Evolutionary conservation across 1,140 invertebrate genomes (phyloP).

Genomic region (Aphis craccivora): DNA sequence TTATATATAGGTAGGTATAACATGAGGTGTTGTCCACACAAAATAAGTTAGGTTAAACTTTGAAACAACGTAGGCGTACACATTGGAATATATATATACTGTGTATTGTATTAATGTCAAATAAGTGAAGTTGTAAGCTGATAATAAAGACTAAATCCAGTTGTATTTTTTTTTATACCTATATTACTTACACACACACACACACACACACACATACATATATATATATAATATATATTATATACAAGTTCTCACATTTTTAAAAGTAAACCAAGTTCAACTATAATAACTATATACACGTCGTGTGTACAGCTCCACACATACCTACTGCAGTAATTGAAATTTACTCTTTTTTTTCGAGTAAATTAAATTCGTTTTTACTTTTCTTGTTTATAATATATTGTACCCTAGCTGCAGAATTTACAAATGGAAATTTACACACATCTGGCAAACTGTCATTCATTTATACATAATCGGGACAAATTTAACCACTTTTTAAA

Average conservation of each 20-base stretch:
- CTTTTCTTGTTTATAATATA: background rate
- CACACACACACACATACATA: background rate
- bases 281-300: background rate
- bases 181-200: background rate
- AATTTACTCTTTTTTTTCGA: background rate
- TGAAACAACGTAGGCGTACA: background rate
- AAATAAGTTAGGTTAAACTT: background rate
- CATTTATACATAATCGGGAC: background rate
- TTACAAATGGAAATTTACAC: background rate
- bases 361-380: background rate
- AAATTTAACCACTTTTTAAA: background rate
- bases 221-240: too few species aligned
- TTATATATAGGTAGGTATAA: background rate
- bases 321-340: background rate
- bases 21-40: background rate
- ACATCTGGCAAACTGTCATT: background rate
- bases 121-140: background rate
- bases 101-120: background rate
- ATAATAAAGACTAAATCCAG: background rate
- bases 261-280: background rate
- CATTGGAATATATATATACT: background rate
- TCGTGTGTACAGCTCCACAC: background rate
- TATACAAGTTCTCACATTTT: background rate
- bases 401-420: background rate
- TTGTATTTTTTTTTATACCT: background rate